These are phyloP conservation scores for Diprion similis DNA, from an alignment of 1,140 invertebrate species.

Conservation along the genomic window DNA sequence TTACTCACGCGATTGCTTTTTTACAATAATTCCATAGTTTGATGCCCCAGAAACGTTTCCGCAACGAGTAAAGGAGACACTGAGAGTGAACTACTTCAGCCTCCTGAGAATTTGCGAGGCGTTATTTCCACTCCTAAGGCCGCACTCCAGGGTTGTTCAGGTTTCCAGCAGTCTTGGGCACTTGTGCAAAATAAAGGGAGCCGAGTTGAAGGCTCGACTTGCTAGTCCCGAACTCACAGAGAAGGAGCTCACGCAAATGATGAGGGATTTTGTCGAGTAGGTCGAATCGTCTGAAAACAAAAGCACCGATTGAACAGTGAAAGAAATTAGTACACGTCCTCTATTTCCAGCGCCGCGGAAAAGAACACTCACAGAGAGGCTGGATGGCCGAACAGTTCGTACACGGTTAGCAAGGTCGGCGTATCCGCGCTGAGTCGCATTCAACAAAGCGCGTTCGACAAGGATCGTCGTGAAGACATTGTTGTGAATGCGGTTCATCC, in stretches of 20 bases:
- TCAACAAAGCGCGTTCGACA: conserved; percentile 66
- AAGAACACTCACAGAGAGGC: conserved; percentile 57
- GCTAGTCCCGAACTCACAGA: conserved; percentile 55
- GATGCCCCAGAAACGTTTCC: conserved; percentile 60
- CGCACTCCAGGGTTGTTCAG: conserved; percentile 71
- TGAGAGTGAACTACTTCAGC: conserved; percentile 64
- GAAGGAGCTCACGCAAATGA: conserved; percentile 58
- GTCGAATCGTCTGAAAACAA: conserved; percentile 24
- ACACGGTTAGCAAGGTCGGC: conserved; percentile 73
- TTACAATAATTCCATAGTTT: background rate
- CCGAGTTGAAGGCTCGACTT: conserved; percentile 52
- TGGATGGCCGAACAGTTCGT: conserved; percentile 69
- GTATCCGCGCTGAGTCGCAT: conserved; percentile 67
- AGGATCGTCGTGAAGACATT: conserved; percentile 52
- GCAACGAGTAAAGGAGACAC: conserved; percentile 67
- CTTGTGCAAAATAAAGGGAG: conserved; percentile 51
- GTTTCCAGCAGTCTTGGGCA: conserved; percentile 66
- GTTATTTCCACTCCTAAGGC: conserved; percentile 66
- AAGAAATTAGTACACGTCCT: background rate
- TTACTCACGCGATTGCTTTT: background rate
- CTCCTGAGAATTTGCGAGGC: conserved; percentile 60
- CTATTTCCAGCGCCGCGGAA: conserved; percentile 62
- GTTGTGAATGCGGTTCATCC: conserved; percentile 70
- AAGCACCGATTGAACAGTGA: background rate
- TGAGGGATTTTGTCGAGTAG: conserved; percentile 67